These are phyloP conservation scores for Julus scandinavius DNA, from an alignment of 2,888 invertebrate species.

Conservation along the genomic window DNA sequence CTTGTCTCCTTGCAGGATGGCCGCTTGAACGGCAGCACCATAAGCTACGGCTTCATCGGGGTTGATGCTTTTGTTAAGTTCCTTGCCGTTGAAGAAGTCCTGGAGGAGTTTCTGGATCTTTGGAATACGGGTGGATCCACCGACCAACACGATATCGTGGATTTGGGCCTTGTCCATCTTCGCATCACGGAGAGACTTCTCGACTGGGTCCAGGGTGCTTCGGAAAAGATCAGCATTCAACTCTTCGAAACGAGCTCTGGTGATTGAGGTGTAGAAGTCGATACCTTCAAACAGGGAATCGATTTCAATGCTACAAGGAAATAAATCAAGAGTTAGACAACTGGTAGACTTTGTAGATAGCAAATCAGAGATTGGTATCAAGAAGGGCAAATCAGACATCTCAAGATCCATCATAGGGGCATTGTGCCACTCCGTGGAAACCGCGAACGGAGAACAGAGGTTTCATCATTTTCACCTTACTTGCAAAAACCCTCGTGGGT, in stretches of 20 bases:
- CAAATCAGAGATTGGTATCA: no score
- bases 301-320: conserved; percentile 82
- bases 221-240: conserved; percentile 86
- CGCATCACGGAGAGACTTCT: conserved; percentile 97
- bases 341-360: no score
- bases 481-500: no score
- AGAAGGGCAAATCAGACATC: no score
- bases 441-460: no score
- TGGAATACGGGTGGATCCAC: conserved; percentile 99
- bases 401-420: no score
- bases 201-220: conserved; percentile 93
- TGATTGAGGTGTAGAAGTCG: conserved; percentile 97
- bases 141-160: conserved; percentile 98
- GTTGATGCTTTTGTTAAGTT: conserved; percentile 97
- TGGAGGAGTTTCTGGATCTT: conserved; percentile 79
- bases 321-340: no score
- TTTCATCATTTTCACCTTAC: conserved; percentile 78
- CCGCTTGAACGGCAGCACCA: conserved; percentile 98
- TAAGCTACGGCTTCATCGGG: conserved; percentile 99
- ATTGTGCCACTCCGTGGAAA: no score
- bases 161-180: conserved; percentile 98
- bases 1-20: conserved; percentile 96
- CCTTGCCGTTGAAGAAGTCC: conserved; percentile 94
- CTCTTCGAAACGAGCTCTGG: conserved; percentile 98
- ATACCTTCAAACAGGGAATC: conserved; percentile 98